These are phyloP conservation scores for Girardia tigrina DNA, from an alignment of 2,888 invertebrate genomes.

Conservation along the genomic window DNA sequence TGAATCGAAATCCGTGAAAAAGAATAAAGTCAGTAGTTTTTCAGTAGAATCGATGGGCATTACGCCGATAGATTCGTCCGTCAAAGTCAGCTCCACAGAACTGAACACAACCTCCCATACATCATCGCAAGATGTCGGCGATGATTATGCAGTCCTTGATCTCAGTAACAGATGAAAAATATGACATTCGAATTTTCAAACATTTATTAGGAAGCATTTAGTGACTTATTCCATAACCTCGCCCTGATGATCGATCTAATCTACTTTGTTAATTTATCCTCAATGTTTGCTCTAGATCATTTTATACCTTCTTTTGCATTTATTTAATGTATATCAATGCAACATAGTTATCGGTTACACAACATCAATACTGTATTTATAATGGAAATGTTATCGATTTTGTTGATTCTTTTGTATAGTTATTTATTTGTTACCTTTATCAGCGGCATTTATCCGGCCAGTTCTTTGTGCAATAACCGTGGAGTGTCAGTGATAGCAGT, in stretches of 20 bases:
- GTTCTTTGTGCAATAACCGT: conserved; percentile 16
- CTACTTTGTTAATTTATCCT: conserved; percentile 18
- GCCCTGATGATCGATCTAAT: conserved; percentile 6
- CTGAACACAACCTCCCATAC: conserved; percentile 28
- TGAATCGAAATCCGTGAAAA: background rate
- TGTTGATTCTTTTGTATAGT: conserved; percentile 23
- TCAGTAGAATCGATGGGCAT: conserved; percentile 5
- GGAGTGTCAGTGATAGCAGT: background rate
- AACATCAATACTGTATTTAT: background rate
- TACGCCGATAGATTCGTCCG: conserved; percentile 24
- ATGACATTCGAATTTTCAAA: background rate
- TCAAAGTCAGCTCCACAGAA: conserved; percentile 38
- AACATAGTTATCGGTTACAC: conserved; percentile 5
- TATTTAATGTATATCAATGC: conserved; percentile 23
- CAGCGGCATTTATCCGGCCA: conserved; percentile 11
- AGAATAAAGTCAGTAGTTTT: background rate
- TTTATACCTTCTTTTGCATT: conserved; percentile 23
- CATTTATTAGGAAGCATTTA: conserved; percentile 18
- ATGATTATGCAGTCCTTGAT: conserved; percentile 33
- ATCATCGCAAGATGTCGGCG: background rate
- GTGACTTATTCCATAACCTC: conserved; percentile 23
- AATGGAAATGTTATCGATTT: conserved; percentile 4
- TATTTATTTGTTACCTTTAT: conserved; percentile 20
- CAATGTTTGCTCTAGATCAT: conserved; percentile 23
- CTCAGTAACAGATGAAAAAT: conserved; percentile 32